Evolutionary conservation across 53 echinoderm and acorn worm species (phyloP), one percentile per base, ranked within the genome.

Genomic region (Hippasteria phrygiana): DNA sequence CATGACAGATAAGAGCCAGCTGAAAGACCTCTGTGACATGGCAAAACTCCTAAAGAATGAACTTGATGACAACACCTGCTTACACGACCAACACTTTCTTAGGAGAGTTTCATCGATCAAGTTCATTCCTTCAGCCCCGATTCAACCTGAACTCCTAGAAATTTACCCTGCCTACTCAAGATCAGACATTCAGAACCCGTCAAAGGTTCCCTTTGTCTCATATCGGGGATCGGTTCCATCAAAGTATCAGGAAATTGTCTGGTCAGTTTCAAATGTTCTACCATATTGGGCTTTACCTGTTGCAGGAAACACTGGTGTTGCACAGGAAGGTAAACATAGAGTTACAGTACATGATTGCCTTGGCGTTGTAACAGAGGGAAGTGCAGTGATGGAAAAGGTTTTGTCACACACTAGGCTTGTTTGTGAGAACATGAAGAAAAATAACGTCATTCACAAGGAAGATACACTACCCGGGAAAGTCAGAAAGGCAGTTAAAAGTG

Each of bases 221-320:
- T 88, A 72, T 31, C 31, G 38, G 31, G 92, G 65, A 37, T 70
- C 80, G 2, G 56, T 91, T 18, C 48, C 92, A 22, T 0, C 5
- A 24, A 13, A 2, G 16, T 28, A 87, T 59, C 6, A 31, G 10
- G 41, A 88, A n/a, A 62, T 91, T 2, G 87, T 66, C 24, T 91
- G 91, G 91, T 77, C 91, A 59, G 87, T 77, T 50, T 76, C 87
- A 1, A 77, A 14, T 1, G 33, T 91, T 37, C 39, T 91, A 7
- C 91, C 91, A 70, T 0, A 46, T 18, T 78, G 71, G 70, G 87
- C 91, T 29, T 41, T 87, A n/a, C 87, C 39, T 17, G 24, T 59
- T 59, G 59, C 59, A 17, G 59, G n/a, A 18, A 24, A 59, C 59
- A 59, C 7, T 4, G 1, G 26, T 0, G 26, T 59, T 22, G 59